Evolutionary conservation across 2,888 invertebrate species (phyloP).

Genomic region (Phaedon cochleariae): DNA sequence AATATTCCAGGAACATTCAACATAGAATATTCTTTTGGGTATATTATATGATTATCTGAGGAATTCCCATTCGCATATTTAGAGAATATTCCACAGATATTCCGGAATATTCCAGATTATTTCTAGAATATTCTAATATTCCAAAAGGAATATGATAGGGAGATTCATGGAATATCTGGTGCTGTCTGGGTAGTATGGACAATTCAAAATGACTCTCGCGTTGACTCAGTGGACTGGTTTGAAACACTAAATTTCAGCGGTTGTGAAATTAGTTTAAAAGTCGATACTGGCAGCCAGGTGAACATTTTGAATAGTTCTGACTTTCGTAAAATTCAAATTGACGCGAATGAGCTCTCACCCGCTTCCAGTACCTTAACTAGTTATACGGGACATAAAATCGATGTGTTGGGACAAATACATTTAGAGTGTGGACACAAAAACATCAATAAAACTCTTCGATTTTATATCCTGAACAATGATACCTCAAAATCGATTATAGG

Average conservation of each 20-base stretch:
- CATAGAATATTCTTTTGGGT: too few species aligned
- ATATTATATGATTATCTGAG: too few species aligned
- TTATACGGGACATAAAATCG: slow-evolving; percentile 3
- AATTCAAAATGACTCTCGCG: neutral
- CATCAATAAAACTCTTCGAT: neutral
- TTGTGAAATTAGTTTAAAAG: neutral
- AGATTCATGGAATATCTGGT: too few species aligned
- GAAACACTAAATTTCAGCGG: neutral
- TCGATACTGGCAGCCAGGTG: neutral
- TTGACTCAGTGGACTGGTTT: neutral
- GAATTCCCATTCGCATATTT: too few species aligned
- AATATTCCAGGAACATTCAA: too few species aligned
- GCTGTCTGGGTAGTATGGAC: too few species aligned
- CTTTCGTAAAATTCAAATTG: too few species aligned
- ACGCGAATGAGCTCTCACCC: neutral
- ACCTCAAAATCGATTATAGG: neutral
- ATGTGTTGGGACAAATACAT: slow-evolving; percentile 6
- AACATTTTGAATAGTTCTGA: too few species aligned
- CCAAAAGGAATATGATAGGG: too few species aligned
- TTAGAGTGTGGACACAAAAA: neutral
- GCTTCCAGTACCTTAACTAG: neutral
- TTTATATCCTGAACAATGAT: slow-evolving; percentile 1
- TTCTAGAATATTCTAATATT: too few species aligned
- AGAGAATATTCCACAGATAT: too few species aligned
- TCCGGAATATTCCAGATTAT: too few species aligned